Conservation (phyloP, 2,113 vertebrate species). For the Epinephelus cyanopodus region DNA sequence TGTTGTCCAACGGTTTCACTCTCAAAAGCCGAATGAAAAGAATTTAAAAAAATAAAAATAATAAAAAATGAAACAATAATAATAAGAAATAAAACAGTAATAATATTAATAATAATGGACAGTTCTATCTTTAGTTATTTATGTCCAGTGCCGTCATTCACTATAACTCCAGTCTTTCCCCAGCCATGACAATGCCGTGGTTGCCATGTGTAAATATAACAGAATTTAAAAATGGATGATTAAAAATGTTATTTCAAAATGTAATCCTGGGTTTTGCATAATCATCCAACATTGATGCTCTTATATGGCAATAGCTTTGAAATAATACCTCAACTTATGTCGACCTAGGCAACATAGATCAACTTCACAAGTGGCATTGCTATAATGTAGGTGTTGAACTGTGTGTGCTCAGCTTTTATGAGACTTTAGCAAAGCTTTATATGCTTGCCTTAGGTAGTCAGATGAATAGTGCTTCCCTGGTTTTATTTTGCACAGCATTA, state of each 20-base stretch:
- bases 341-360: background rate
- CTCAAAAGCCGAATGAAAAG: too few species aligned
- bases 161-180: background rate
- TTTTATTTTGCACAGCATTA: constrained; percentile 55
- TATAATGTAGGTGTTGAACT: constrained; percentile 10
- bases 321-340: background rate
- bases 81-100: background rate
- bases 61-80: too few species aligned
- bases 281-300: background rate
- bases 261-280: background rate
- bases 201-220: background rate
- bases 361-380: constrained; percentile 13
- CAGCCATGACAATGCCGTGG: too few species aligned
- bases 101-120: background rate
- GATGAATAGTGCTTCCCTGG: constrained; percentile 34
- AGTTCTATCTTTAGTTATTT: background rate
- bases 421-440: constrained; percentile 30
- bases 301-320: background rate
- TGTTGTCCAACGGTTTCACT: too few species aligned
- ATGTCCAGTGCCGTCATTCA: background rate
- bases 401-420: constrained; percentile 39
- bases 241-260: background rate
- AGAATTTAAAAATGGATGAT: background rate
- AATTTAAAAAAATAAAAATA: too few species aligned
- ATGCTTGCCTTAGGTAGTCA: constrained; percentile 39